A percentile compares a stretch with the other conserved stretches of the same genome.
phyloP scores from a whole-genome alignment of 2,113 vertebrate genomes.

The Cyphotilapia sp. region DNA sequence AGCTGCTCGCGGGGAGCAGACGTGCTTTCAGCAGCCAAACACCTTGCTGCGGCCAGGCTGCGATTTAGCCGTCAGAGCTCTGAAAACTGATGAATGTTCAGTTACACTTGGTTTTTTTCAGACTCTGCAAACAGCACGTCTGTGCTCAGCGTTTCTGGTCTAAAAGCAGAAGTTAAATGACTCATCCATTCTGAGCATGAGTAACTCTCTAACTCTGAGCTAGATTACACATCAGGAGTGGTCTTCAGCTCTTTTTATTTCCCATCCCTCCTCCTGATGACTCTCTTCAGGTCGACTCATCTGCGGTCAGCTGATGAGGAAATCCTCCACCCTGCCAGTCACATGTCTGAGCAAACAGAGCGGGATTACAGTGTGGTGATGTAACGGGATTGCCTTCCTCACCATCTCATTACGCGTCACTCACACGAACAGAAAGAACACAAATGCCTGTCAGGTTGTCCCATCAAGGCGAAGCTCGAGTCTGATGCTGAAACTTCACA shows the following conservation, averaged over 20 bases:
- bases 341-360: conserved; percentile 35
- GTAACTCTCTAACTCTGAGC: neutral
- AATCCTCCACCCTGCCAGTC: neutral
- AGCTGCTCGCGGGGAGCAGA: neutral
- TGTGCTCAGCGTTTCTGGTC: neutral
- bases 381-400: conserved; percentile 45
- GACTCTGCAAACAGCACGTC: neutral
- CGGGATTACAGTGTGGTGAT: conserved; percentile 30
- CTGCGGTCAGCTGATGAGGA: neutral
- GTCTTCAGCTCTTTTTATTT: neutral
- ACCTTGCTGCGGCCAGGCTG: neutral
- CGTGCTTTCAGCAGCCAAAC: neutral
- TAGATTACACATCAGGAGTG: neutral
- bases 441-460: neutral
- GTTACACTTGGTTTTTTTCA: neutral
- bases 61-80: neutral
- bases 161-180: neutral
- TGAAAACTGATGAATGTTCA: neutral
- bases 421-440: neutral
- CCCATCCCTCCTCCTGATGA: neutral
- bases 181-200: neutral
- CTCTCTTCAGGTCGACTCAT: neutral
- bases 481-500: neutral
- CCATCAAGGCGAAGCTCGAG: neutral
- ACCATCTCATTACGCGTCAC: conserved; percentile 1